Conservation (phyloP, 2,113 vertebrate species). For the Odontophorus gujanensis region DNA sequence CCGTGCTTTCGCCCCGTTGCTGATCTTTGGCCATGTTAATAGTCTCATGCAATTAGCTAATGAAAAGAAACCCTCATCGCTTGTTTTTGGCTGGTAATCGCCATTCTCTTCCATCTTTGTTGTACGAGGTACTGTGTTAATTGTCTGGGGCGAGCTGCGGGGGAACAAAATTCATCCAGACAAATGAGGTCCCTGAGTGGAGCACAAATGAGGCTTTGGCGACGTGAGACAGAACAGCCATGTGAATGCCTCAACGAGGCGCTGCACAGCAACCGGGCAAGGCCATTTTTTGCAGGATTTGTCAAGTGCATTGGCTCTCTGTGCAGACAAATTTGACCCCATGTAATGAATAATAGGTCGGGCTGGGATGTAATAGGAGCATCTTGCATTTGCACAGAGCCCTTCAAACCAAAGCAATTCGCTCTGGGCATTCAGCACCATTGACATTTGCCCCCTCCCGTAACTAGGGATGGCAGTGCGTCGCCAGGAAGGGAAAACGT, state of each 20-base stretch:
- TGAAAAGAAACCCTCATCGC: not conserved
- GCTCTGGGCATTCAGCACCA: not conserved
- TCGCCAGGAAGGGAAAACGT: not conserved
- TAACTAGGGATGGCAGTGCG: not conserved
- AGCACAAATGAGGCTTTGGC: slow-evolving; percentile 20
- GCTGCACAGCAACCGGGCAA: not conserved
- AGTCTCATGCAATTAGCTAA: not conserved
- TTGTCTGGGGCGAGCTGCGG: not conserved
- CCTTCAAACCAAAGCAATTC: not conserved
- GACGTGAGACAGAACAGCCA: not conserved
- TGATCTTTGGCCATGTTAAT: not conserved
- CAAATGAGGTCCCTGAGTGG: not conserved
- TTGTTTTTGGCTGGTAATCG: not conserved
- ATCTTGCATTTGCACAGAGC: not conserved
- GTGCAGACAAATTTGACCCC: not conserved
- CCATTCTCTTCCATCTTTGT: not conserved
- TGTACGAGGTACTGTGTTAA: not conserved
- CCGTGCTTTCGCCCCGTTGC: not conserved
- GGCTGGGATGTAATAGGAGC: not conserved
- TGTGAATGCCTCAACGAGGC: slow-evolving; percentile 5
- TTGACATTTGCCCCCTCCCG: not conserved
- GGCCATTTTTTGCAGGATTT: slow-evolving; percentile 12
- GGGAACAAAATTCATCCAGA: not conserved
- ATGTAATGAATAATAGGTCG: not conserved
- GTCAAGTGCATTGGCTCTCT: not conserved